Evolutionary conservation across 2,797 vertebrate species (phyloP).

Genomic region (Enteromius anoplus): DNA sequence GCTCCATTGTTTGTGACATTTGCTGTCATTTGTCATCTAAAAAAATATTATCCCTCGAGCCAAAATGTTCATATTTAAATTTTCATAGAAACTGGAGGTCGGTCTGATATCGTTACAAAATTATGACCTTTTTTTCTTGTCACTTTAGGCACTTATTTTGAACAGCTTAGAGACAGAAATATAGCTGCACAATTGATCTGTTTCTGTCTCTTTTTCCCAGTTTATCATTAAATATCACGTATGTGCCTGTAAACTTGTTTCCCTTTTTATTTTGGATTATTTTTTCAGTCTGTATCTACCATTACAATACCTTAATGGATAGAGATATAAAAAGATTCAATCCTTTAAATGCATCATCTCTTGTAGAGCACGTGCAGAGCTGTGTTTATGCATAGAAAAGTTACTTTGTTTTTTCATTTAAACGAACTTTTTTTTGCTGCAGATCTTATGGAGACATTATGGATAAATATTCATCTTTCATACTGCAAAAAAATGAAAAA

Average conservation of each 20-base stretch:
- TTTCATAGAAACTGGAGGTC: neutral
- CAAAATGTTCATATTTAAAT: neutral
- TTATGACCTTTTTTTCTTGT: neutral
- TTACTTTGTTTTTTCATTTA: neutral
- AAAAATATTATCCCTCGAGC: no score
- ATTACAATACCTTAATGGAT: neutral
- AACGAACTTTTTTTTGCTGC: neutral
- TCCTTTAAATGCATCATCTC: neutral
- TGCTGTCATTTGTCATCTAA: neutral
- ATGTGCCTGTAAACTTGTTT: neutral
- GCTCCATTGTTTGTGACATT: neutral
- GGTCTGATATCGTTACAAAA: neutral
- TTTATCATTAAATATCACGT: neutral
- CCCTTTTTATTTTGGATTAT: neutral
- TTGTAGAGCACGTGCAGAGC: neutral
- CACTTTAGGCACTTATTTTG: conserved; percentile 9
- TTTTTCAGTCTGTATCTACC: neutral
- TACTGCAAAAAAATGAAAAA: neutral
- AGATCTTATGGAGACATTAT: neutral
- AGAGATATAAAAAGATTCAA: neutral
- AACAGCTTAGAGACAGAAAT: neutral
- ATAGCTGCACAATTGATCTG: neutral
- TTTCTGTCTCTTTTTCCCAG: neutral
- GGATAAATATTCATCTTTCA: neutral
- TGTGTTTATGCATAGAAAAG: neutral